Percentiles rank a stretch among this genome's conserved stretches.
phyloP scores from a whole-genome alignment of 2,797 vertebrate species.

The Chelonia mydas region DNA sequence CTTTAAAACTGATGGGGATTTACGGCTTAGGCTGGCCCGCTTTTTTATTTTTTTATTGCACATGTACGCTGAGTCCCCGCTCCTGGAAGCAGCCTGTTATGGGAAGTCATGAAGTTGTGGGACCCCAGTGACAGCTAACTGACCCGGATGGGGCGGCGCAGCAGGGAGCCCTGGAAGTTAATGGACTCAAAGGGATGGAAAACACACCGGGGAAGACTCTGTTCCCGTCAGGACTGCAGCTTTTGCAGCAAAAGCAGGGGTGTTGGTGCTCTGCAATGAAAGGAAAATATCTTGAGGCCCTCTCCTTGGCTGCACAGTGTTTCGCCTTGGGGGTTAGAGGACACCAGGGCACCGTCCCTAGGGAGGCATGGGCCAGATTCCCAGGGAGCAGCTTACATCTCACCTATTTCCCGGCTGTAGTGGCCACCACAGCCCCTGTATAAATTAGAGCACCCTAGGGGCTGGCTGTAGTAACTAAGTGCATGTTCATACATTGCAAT shows the following conservation, averaged over 20 bases:
- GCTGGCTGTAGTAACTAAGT: not conserved
- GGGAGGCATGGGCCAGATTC: not conserved
- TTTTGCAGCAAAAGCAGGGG: not conserved
- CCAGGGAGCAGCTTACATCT: not conserved
- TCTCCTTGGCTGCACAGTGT: not conserved
- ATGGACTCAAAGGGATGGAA: accelerated
- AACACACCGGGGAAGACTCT: not conserved
- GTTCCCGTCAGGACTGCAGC: not conserved
- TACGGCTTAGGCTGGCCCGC: not conserved
- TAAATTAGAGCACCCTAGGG: not conserved
- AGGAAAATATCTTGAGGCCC: not conserved
- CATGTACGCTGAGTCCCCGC: not conserved
- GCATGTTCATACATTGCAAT: not conserved
- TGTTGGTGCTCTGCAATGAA: not conserved
- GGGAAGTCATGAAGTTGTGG: not conserved
- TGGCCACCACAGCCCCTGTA: not conserved
- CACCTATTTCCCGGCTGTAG: too few species aligned
- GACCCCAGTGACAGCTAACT: accelerated
- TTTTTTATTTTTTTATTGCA: not conserved
- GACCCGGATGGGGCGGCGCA: not conserved
- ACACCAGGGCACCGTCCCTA: not conserved
- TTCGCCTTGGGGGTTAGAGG: not conserved
- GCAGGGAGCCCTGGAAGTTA: not conserved
- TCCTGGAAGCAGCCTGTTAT: accelerated
- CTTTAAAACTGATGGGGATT: accelerated